Conservation (phyloP, 2,797 vertebrate species). For the Threskiornis aethiopicus region DNA sequence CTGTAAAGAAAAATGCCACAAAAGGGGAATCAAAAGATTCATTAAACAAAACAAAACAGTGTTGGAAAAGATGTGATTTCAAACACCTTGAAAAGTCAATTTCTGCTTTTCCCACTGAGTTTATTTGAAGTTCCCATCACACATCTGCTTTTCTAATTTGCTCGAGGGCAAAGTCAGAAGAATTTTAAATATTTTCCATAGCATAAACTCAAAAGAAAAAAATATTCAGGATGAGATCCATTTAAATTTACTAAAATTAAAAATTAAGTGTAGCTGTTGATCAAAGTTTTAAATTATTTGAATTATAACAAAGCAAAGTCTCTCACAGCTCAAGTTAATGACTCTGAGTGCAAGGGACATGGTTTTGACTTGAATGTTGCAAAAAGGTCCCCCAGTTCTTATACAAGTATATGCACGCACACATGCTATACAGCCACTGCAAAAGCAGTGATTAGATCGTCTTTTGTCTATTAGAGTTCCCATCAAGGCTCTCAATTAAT, state of each 20-base stretch:
- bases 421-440: background rate
- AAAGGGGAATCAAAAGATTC: background rate
- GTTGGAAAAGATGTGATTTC: background rate
- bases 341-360: background rate
- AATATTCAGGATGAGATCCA: background rate
- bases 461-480: background rate
- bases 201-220: background rate
- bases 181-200: background rate
- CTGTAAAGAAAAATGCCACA: background rate
- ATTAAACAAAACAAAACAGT: background rate
- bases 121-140: background rate
- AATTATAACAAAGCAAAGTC: background rate
- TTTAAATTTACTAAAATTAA: background rate
- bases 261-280: background rate
- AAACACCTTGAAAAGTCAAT: background rate
- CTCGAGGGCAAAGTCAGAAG: background rate
- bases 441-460: background rate
- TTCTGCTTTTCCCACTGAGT: background rate
- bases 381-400: background rate
- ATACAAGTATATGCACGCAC: background rate
- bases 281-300: background rate
- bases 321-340: background rate
- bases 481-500: background rate
- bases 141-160: background rate
- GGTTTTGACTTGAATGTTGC: background rate